Evolutionary conservation across 2,113 vertebrate genomes (phyloP).

Genomic region (Machaerirhynchus nigripectus): DNA sequence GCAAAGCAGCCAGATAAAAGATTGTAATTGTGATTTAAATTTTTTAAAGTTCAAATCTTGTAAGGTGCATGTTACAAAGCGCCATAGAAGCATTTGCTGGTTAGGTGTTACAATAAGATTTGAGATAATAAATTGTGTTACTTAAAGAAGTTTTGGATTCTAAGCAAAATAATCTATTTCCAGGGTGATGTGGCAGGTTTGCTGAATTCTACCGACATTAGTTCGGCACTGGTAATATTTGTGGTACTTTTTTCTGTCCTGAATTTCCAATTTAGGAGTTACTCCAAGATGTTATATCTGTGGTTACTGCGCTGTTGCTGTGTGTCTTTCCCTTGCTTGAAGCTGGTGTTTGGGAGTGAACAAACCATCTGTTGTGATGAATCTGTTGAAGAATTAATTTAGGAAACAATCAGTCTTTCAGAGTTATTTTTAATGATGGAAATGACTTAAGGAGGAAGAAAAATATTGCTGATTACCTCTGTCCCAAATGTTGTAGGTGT

Average conservation of each 20-base stretch:
- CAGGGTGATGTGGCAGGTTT: neutral
- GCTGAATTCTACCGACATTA: neutral
- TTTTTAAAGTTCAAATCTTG: neutral
- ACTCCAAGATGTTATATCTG: accelerated
- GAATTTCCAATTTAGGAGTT: neutral
- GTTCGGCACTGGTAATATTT: accelerated
- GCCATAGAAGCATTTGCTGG: neutral
- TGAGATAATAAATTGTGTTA: neutral
- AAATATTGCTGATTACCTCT: neutral
- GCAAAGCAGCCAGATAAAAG: neutral
- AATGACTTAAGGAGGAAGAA: neutral
- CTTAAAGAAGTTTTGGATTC: neutral
- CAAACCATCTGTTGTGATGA: neutral
- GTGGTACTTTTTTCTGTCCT: neutral
- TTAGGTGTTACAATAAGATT: neutral
- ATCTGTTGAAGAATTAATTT: neutral
- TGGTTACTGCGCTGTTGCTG: neutral
- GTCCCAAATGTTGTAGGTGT: neutral
- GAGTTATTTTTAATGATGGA: neutral
- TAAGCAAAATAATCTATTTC: neutral
- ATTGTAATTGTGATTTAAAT: neutral
- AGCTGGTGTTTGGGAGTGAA: neutral
- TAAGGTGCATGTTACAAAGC: neutral
- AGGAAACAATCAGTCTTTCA: neutral
- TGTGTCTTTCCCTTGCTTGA: neutral